These are phyloP conservation scores for Azemiops feae DNA, from an alignment of 2,113 vertebrate genomes.

Conservation along the genomic window DNA sequence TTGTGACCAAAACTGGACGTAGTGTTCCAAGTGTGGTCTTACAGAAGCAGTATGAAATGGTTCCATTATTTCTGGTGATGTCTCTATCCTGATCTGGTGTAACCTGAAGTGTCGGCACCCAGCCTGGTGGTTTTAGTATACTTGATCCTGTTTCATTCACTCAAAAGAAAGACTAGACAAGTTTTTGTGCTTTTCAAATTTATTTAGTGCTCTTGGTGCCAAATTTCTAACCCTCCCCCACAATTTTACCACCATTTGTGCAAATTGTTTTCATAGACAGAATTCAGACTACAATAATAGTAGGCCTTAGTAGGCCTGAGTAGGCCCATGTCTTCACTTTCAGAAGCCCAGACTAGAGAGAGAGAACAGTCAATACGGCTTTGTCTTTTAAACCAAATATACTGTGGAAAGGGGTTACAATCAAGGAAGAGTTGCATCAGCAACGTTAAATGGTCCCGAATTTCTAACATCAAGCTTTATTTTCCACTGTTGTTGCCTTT, in stretches of 20 bases:
- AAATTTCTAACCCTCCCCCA: slow-evolving; percentile 26
- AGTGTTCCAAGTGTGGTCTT: background rate
- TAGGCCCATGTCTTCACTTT: background rate
- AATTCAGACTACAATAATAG: slow-evolving; percentile 17
- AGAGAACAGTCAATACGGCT: rapidly evolving
- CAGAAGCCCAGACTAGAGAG: background rate
- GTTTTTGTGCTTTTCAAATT: background rate
- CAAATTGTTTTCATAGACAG: slow-evolving; percentile 39
- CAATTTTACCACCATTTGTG: slow-evolving; percentile 43
- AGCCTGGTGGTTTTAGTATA: background rate
- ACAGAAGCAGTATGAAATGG: background rate
- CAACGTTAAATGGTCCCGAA: background rate
- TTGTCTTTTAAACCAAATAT: background rate
- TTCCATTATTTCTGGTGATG: background rate
- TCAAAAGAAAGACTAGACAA: background rate
- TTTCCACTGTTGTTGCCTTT: background rate
- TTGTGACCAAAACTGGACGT: background rate
- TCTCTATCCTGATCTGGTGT: background rate
- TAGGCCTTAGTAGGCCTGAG: background rate
- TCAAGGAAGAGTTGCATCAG: background rate
- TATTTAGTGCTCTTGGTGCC: background rate
- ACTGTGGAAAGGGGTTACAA: background rate
- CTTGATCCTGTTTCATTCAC: background rate
- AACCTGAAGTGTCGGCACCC: background rate
- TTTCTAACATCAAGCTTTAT: background rate